These are phyloP conservation scores for Drosophila koepferae DNA, from an alignment of 2,888 invertebrate species.

Conservation along the genomic window DNA sequence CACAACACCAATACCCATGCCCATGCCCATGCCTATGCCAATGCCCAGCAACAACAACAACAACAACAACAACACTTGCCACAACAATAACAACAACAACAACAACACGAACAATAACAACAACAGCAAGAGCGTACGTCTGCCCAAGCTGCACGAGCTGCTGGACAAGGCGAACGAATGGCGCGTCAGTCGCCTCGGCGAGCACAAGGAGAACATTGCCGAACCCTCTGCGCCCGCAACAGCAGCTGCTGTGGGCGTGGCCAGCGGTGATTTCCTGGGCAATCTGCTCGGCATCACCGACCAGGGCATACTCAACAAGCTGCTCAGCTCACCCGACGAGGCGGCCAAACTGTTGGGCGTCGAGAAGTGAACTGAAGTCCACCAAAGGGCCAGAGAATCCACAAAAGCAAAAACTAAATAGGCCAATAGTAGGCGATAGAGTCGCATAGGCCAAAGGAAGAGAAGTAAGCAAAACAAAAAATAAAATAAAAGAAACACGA, in stretches of 20 bases:
- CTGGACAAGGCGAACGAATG: conserved; percentile 82
- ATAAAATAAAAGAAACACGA: neutral
- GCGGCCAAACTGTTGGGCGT: conserved; percentile 95
- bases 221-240: conserved; percentile 48
- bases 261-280: conserved; percentile 90
- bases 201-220: conserved; percentile 83
- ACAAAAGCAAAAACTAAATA: too few species aligned
- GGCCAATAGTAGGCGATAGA: too few species aligned
- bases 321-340: conserved; percentile 92
- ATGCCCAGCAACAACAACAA: conserved; percentile 37
- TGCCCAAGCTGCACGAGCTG: conserved; percentile 83
- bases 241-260: conserved; percentile 29
- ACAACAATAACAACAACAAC: conserved; percentile 43
- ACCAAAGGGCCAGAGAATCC: too few species aligned
- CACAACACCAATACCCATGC: conserved; percentile 42
- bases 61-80: conserved; percentile 32
- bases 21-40: conserved; percentile 15
- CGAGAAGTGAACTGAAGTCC: conserved; percentile 86
- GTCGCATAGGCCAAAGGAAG: neutral
- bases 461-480: neutral
- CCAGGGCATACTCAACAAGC: conserved; percentile 93
- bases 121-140: conserved; percentile 62
- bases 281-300: conserved; percentile 95
- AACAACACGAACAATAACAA: conserved; percentile 30
- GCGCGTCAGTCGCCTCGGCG: conserved; percentile 78